Percentiles rank a stretch among this genome's conserved stretches.
Evolutionary conservation across 2,888 invertebrate species (phyloP).

Genomic region (Sphaeridia pumilis): DNA sequence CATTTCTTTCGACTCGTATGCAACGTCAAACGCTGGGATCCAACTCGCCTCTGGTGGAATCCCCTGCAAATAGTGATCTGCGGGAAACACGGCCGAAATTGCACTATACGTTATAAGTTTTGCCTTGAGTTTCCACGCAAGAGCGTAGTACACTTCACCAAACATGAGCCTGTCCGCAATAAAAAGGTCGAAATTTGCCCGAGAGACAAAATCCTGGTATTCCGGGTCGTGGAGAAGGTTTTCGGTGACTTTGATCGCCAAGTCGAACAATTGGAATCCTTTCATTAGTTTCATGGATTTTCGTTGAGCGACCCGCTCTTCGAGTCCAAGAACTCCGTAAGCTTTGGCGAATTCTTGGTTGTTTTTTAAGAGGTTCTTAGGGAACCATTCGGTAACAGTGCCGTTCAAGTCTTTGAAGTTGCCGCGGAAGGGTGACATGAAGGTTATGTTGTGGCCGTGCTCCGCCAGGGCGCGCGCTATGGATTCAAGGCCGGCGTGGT

Average conservation of each 20-base stretch:
- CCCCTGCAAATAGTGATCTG: not conserved
- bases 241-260: not conserved
- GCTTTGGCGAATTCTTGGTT: not conserved
- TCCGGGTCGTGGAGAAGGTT: not conserved
- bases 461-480: conserved; percentile 9
- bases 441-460: conserved; percentile 7
- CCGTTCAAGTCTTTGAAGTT: not conserved
- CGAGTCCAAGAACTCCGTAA: not conserved
- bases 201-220: not conserved
- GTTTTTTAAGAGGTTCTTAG: not conserved
- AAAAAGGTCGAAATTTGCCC: not conserved
- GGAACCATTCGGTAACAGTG: not conserved
- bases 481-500: conserved; percentile 4
- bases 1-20: not conserved
- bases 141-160: not conserved
- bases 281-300: not conserved
- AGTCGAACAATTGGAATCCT: not conserved
- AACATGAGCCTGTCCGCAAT: not conserved
- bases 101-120: not conserved
- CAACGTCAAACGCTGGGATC: not conserved
- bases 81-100: not conserved
- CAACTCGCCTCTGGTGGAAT: not conserved
- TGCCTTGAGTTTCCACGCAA: not conserved
- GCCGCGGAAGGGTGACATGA: conserved; percentile 3
- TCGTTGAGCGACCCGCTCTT: not conserved